A percentile compares a stretch with the other conserved stretches of the same genome.
Evolutionary conservation across 1,140 invertebrate species (phyloP).

Genomic region (Diabrotica virgifera): DNA sequence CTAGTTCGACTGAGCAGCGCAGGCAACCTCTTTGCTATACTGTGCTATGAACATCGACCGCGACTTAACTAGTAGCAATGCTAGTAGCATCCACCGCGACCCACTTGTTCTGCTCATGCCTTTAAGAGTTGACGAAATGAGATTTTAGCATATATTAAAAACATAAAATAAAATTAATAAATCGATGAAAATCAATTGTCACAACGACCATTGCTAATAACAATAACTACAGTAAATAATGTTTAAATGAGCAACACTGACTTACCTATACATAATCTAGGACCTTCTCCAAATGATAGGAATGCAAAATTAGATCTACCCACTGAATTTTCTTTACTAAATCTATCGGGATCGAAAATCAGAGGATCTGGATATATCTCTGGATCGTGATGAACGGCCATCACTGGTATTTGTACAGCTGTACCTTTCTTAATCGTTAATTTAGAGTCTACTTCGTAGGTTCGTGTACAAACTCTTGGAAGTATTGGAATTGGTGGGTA

Average conservation of each 20-base stretch:
- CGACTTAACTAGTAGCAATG: too few relatives aligned
- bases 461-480: slow-evolving; percentile 42
- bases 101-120: too few relatives aligned
- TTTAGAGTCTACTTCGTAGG: slow-evolving; percentile 48
- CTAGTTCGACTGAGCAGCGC: too few relatives aligned
- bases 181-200: too few relatives aligned
- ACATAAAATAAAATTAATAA: too few relatives aligned
- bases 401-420: slow-evolving; percentile 38
- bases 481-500: slow-evolving; percentile 48
- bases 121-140: too few relatives aligned
- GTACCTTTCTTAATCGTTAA: slow-evolving; percentile 47
- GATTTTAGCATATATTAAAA: too few relatives aligned
- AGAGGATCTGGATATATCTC: slow-evolving; percentile 48
- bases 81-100: too few relatives aligned
- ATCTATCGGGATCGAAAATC: slow-evolving; percentile 53
- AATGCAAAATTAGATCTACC: slow-evolving; percentile 37
- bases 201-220: too few relatives aligned
- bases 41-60: too few relatives aligned
- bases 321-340: slow-evolving; percentile 43
- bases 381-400: slow-evolving; percentile 49
- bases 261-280: slow-evolving; percentile 58
- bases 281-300: slow-evolving; percentile 58
- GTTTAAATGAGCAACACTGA: background rate
- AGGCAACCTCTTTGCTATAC: too few relatives aligned
- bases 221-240: too few relatives aligned